Base-by-base conservation (phyloP, 2,888 invertebrate genomes). In the Anthophora plumipes region DNA sequence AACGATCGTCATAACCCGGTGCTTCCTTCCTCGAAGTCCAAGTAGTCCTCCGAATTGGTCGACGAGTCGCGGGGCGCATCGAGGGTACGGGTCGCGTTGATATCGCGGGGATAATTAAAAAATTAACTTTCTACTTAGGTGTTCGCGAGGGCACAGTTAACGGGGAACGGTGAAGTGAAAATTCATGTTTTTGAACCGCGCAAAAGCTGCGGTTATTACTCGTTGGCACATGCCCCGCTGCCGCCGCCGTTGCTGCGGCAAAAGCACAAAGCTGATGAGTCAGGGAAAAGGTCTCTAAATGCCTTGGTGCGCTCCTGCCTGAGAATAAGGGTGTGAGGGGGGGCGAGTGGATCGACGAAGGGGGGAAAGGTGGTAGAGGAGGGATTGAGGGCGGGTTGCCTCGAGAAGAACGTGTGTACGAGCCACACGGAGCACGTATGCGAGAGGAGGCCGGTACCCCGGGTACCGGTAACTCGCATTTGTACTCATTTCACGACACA, bases 241-340 rank as follows among this genome's bases (percentile, higher is more conserved):
- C n/a, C n/a, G n/a, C 74, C 76, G 85, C 77, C 31, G 31, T 4
- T 4, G 69, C 63, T 73, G 85, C 87, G 89, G 90, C 90, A 90
- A 90, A 87, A 91, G 91, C 90, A 92, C 92, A 93, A 93, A 93
- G 93, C 92, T 92, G 93, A 93, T 92, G 93, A 93, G 93, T 91
- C 91, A 90, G 90, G 88, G 91, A 90, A 90, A 92, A 92, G 91
- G 92, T 92, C 91, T 92, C 91, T 92, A 92, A 92, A 92, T 92
- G 91, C 91, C 89, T 91, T 85, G 83, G 89, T 87, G 86, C 84
- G 88, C 85, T 89, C 85, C 86, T 87, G 74, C 75, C 60, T n/a
- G 84, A 81, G 86, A 72, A 82, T 77, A 85, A 83, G 85, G 82
- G 88, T 73, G 72, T 61, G 64, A 50, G 55, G 60, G 63, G 54